Base-by-base conservation (phyloP, 2,888 invertebrate species). In the Pycnomerus fuliginosus region DNA sequence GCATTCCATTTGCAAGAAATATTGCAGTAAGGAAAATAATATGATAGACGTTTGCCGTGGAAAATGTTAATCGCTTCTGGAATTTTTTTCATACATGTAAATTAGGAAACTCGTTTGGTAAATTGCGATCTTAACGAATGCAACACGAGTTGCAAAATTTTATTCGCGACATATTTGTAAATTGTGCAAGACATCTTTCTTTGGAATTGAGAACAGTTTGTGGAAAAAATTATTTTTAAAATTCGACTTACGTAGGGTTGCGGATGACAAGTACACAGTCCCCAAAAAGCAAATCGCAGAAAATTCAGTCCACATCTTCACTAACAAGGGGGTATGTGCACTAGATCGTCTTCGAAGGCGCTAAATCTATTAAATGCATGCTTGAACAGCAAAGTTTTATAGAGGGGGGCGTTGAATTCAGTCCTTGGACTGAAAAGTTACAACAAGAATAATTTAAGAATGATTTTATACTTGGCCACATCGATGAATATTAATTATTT, bases 361-460 rank as follows among this genome's bases (percentile, higher is more conserved):
- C 22, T 22, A 29, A 35, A 34, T 23, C 22, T 23, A 10, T 11
- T 10, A 41, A 20, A 27, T 33, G 17, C 30, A 8, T 13, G 34
- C 29, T 43, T 36, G 27, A 25, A 31, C 24, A 43, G 36, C 20
- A 25, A 30, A 38, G 45, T 41, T 45, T 36, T 45, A 44, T 44
- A 44, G 11, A 10, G 16, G 34, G 39, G 34, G 12, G 30, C 13
- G 20, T 33, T 12, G 23, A 38, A n/a, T n/a, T n/a, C 5, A 20
- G 40, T 45, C 45, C 45, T 45, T 45, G 45, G 40, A 45, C 40
- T 45, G 23, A 34, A 45, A 45, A 45, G 20, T 20, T 20, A 8
- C 20, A 4, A 8, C 20, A 20, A 20, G 4, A 20, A 20, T 20
- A 20, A 20, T 20, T 20, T 20, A 8, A 20, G 8, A 20, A 20